Conservation (phyloP, 2,797 vertebrate genomes). For the Pitangus sulphuratus region DNA sequence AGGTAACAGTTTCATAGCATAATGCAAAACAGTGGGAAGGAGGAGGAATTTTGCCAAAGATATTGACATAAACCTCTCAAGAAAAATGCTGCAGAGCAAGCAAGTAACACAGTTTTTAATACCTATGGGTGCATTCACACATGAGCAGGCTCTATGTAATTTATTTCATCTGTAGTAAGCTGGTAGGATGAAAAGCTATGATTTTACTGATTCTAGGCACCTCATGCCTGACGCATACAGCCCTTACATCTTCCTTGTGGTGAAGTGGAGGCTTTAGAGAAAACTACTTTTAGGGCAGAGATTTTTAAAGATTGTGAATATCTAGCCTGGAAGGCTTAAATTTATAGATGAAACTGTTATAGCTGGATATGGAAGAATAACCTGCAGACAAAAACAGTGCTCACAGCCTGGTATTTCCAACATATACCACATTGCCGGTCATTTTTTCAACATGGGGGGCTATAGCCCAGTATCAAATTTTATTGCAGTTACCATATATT, state of each 20-base stretch:
- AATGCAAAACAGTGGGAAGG: slow-evolving; percentile 29
- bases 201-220: slow-evolving; percentile 25
- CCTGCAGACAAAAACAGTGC: neutral
- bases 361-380: slow-evolving; percentile 5
- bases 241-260: neutral
- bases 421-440: neutral
- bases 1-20: slow-evolving; percentile 10
- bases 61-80: slow-evolving; percentile 33
- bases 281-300: neutral
- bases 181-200: slow-evolving; percentile 7
- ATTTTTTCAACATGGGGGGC: neutral
- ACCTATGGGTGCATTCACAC: slow-evolving; percentile 6
- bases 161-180: slow-evolving; percentile 29
- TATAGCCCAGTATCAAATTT: neutral
- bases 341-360: slow-evolving; percentile 26
- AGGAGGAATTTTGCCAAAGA: slow-evolving; percentile 32
- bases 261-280: neutral
- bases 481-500: neutral
- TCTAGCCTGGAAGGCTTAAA: slow-evolving; percentile 5
- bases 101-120: slow-evolving; percentile 10
- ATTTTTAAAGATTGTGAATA: slow-evolving; percentile 33
- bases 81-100: slow-evolving; percentile 1
- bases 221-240: neutral
- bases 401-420: neutral
- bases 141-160: slow-evolving; percentile 1